Percentiles rank a stretch among this genome's conserved stretches.
These are phyloP conservation scores for Scylla paramamosain DNA, from an alignment of 1,140 invertebrate genomes.

Conservation along the genomic window DNA sequence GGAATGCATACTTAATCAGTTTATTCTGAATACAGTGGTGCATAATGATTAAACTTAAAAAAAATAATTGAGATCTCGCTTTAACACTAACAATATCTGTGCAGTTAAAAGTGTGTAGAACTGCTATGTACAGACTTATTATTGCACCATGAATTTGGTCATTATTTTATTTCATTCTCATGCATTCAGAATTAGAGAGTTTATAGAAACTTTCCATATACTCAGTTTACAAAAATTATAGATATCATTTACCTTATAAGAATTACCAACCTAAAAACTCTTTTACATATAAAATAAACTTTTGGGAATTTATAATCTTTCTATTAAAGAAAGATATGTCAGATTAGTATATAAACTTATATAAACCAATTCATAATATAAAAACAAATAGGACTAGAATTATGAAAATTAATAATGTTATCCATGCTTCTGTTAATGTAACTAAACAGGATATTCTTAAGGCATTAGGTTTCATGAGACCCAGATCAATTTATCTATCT, in stretches of 20 bases:
- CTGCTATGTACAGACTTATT: not conserved
- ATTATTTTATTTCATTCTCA: not conserved
- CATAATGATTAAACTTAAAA: not conserved
- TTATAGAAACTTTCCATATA: not conserved
- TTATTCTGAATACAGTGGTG: slow-evolving; percentile 9
- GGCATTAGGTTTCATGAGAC: no score
- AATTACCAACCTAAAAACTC: not conserved
- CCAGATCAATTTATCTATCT: no score
- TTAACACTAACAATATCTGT: not conserved
- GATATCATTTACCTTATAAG: not conserved
- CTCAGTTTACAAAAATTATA: not conserved
- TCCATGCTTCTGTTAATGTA: no score
- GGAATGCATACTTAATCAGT: not conserved
- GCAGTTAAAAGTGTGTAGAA: not conserved
- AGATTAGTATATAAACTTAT: not conserved
- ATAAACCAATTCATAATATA: not conserved
- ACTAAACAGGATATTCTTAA: no score
- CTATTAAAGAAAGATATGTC: not conserved
- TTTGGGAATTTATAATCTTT: not conserved
- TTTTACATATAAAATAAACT: not conserved
- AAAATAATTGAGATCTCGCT: not conserved
- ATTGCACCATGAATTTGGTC: not conserved
- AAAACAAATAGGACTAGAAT: no score
- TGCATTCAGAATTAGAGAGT: not conserved
- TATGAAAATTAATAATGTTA: no score